Percentiles rank a stretch among this genome's conserved stretches.
These are phyloP conservation scores for Dendroctonus valens DNA, from an alignment of 1,140 invertebrate genomes.

Conservation along the genomic window DNA sequence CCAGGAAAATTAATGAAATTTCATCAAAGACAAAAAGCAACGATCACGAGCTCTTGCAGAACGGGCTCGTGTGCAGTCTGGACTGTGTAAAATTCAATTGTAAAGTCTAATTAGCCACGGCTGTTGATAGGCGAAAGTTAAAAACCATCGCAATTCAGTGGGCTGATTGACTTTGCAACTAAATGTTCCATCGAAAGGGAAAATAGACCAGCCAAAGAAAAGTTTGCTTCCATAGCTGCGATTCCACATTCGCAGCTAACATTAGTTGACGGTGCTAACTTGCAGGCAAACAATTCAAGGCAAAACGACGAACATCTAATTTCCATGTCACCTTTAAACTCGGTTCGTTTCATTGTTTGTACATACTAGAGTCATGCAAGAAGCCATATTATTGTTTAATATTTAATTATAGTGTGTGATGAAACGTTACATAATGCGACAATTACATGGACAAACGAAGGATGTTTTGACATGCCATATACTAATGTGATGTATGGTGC, in stretches of 20 bases:
- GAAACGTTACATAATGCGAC: constrained; percentile 17
- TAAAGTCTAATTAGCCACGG: constrained; percentile 27
- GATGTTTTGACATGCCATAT: constrained; percentile 13
- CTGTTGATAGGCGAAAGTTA: constrained; percentile 16
- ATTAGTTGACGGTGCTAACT: constrained; percentile 7
- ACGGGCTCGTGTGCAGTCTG: background rate
- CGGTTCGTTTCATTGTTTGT: constrained; percentile 15
- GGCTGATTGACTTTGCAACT: background rate
- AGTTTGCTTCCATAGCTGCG: no score
- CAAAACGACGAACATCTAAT: constrained; percentile 20
- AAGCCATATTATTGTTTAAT: constrained; percentile 22
- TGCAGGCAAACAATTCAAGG: constrained; percentile 20
- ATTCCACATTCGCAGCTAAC: no score
- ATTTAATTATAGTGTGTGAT: constrained; percentile 22
- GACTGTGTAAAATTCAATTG: constrained; percentile 22
- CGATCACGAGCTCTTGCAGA: background rate
- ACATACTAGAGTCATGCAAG: constrained; percentile 9
- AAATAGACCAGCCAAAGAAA: background rate
- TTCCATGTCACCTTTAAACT: constrained; percentile 22
- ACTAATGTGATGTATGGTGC: no score
- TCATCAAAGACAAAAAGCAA: no score
- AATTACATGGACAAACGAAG: constrained; percentile 16
- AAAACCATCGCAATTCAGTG: constrained; percentile 2
- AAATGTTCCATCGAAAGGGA: background rate
- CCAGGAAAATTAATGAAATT: no score